Percentiles rank a stretch among this genome's conserved stretches.
Conservation (phyloP, 2,797 vertebrate species). For the Lycodopsis pacificus region DNA sequence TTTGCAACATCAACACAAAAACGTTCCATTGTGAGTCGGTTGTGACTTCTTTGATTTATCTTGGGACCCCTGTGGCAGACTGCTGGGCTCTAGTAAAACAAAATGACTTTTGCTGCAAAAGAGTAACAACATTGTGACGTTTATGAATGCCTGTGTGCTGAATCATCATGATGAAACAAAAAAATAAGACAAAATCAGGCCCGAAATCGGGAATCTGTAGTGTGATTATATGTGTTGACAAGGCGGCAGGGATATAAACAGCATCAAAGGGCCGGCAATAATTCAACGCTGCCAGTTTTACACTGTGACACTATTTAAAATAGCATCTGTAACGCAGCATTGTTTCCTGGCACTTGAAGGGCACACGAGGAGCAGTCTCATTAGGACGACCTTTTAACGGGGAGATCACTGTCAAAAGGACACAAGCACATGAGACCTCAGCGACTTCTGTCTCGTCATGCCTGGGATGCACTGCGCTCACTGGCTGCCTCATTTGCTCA, state of each 20-base stretch:
- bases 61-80: background rate
- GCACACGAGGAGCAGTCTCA: constrained; percentile 59
- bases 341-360: constrained; percentile 77
- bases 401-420: constrained; percentile 62
- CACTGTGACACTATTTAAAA: constrained; percentile 76
- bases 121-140: background rate
- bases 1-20: background rate
- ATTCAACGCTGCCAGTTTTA: constrained; percentile 68
- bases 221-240: constrained; percentile 74
- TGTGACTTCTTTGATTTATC: background rate
- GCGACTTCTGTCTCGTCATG: constrained; percentile 49
- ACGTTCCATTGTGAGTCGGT: no score
- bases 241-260: constrained; percentile 72
- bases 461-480: constrained; percentile 60
- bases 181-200: constrained; percentile 22
- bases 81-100: background rate
- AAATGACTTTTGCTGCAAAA: background rate
- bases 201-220: constrained; percentile 40
- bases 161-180: constrained; percentile 35
- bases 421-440: constrained; percentile 47
- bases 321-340: constrained; percentile 71
- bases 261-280: constrained; percentile 74
- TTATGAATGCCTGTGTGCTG: constrained; percentile 32
- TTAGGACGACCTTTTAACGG: constrained; percentile 70
- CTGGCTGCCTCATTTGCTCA: constrained; percentile 47